These are phyloP conservation scores for Erinaceus europaeus DNA, from an alignment of 2,113 vertebrate species.

Conservation along the genomic window DNA sequence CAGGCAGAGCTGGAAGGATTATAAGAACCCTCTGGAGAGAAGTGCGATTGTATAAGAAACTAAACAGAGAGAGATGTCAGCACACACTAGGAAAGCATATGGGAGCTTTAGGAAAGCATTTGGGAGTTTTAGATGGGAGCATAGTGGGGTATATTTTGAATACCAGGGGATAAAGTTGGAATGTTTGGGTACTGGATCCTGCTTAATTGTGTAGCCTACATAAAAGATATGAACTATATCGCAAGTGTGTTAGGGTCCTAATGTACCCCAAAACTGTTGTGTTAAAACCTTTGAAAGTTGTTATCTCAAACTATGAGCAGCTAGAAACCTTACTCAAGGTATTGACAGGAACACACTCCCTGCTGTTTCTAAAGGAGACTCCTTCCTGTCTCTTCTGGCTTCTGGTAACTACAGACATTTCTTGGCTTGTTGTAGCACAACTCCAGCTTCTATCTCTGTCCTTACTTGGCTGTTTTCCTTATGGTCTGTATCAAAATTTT, in stretches of 20 bases:
- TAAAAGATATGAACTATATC: not conserved
- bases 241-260: not conserved
- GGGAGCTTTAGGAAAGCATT: fast-evolving
- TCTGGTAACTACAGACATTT: not conserved
- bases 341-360: fast-evolving
- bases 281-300: not conserved
- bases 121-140: not conserved
- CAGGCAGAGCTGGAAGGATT: not conserved
- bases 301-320: not conserved
- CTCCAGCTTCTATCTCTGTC: not conserved
- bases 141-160: not conserved
- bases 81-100: not conserved
- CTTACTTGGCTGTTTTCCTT: not conserved
- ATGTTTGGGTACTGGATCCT: not conserved
- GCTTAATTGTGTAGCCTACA: not conserved
- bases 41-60: too few species aligned
- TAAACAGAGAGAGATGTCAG: not conserved
- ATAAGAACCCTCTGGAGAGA: not conserved
- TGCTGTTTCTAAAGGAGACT: not conserved
- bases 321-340: not conserved
- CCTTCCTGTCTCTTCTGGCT: not conserved
- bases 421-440: not conserved
- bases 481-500: not conserved
- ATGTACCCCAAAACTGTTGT: fast-evolving
- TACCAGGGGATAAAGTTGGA: not conserved